These are phyloP conservation scores for Metopia argyrocephala DNA, from an alignment of 2,888 invertebrate species.

Conservation along the genomic window DNA sequence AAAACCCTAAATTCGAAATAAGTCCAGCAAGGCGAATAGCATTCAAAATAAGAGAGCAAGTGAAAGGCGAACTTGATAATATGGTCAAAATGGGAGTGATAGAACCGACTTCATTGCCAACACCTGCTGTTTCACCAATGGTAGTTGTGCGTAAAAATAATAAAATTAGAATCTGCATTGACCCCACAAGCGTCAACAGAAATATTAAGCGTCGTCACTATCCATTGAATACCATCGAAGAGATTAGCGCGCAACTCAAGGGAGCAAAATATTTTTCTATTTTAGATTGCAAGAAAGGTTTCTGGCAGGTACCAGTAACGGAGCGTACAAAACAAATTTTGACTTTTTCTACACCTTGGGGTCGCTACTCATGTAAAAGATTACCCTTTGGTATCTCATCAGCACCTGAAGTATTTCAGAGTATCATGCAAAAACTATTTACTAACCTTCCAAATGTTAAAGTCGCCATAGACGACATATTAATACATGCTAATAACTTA, in stretches of 20 bases:
- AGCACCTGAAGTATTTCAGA: conserved; percentile 68
- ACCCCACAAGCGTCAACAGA: conserved; percentile 38
- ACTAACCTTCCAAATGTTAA: conserved; percentile 57
- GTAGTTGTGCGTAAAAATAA: conserved; percentile 52
- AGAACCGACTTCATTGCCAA: conserved; percentile 45
- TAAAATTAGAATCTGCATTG: conserved; percentile 48
- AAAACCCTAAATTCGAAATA: conserved; percentile 58
- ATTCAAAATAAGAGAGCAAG: conserved; percentile 56
- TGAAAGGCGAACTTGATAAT: conserved; percentile 62
- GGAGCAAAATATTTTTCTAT: conserved; percentile 51
- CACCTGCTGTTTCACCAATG: conserved; percentile 60
- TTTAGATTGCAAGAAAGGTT: conserved; percentile 58
- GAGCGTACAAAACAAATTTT: conserved; percentile 60
- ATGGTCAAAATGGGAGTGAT: conserved; percentile 55
- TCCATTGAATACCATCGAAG: conserved; percentile 51
- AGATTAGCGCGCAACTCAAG: too few species aligned
- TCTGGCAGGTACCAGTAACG: conserved; percentile 61
- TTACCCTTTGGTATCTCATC: conserved; percentile 57
- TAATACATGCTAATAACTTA: conserved; percentile 60
- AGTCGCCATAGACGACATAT: too few species aligned
- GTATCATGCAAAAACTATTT: conserved; percentile 60
- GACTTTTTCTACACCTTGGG: conserved; percentile 59
- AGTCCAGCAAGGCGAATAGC: conserved; percentile 42
- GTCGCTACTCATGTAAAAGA: conserved; percentile 58
- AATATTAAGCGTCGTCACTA: conserved; percentile 50